Conservation (phyloP, 1,140 invertebrate genomes). For the Bombus soroeensis region DNA sequence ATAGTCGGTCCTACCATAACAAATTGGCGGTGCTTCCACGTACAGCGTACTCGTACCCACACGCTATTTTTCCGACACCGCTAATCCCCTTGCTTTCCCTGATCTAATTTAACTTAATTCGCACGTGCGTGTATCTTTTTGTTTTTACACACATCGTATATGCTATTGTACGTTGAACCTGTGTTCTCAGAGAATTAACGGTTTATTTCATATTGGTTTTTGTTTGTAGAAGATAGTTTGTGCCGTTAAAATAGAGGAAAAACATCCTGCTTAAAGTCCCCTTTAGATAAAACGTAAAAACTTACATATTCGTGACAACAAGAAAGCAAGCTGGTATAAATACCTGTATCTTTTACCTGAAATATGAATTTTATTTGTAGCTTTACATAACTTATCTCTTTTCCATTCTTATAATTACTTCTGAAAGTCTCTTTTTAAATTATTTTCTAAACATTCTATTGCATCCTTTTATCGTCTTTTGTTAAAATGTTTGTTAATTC, state of each 20-base stretch:
- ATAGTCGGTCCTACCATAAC: slow-evolving; percentile 64
- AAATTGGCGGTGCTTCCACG: slow-evolving; percentile 37
- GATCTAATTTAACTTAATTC: slow-evolving; percentile 29
- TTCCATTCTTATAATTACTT: too few species aligned
- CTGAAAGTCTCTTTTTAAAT: too few species aligned
- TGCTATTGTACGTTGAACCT: too few species aligned
- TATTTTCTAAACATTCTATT: too few species aligned
- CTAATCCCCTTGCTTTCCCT: slow-evolving; percentile 7
- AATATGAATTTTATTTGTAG: too few species aligned
- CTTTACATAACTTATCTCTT: too few species aligned
- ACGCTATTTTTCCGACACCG: slow-evolving; percentile 3
- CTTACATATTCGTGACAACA: too few species aligned
- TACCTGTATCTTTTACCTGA: too few species aligned
- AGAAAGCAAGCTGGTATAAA: too few species aligned
- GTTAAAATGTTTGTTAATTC: too few species aligned
- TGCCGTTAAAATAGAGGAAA: background rate
- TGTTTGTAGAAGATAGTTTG: background rate
- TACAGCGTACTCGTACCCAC: background rate
- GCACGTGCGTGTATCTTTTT: background rate
- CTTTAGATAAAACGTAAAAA: background rate
- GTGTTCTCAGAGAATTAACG: background rate
- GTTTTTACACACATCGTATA: background rate
- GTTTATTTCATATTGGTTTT: background rate
- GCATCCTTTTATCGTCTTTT: too few species aligned
- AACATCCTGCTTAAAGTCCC: background rate